Evolutionary conservation across 2,113 vertebrate genomes (phyloP), one percentile per base, ranked within the genome.

Genomic region (Microtus oregoni): DNA sequence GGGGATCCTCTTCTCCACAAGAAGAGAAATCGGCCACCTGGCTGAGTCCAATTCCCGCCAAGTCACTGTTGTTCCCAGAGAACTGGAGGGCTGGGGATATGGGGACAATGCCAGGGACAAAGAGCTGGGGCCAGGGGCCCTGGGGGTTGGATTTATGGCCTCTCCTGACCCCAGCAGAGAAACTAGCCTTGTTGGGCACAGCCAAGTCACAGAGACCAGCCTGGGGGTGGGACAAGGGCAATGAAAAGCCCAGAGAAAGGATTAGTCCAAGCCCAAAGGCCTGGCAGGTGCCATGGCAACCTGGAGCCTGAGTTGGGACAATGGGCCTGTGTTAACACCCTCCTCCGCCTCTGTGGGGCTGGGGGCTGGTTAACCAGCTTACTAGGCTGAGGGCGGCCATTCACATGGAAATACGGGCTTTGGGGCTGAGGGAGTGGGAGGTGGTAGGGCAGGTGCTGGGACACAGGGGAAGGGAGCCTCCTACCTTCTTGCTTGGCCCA

Each of bases 391-490:
- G 9, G 88, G 96, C 26, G 91, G 92, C 95, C 98, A 98, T 99
- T 99, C 98, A 99, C 98, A 99, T 99, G 99, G 98, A 99, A 99
- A 99, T 98, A 97, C 98, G 97, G 97, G 24, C 96, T 75, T 61
- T 41, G 61, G 95, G 78, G 96, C 98, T 98, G 97, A 98, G 98
- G 97, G 97, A 96, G 44, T 65, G 97, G 98, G 98, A 98, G 98
- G 77, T 78, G 98, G 98, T 1, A 8, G 97, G 90, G 98, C 99
- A 99, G 98, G 99, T 99, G 98, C 98, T 17, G 32, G 78, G 90
- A 89, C 92, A 77, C 50, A 0, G 41, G 13, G 0, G 28, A 1
- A 44, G 35, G 17, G 17, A 38, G 68, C 15, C 30, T 20, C 30
- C 58, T n/a, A 44, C 44, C 67, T 77, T 77, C 38, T 83, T 26